Evolutionary conservation across 2,888 invertebrate species (phyloP).

Genomic region (Nemurella pictetii): DNA sequence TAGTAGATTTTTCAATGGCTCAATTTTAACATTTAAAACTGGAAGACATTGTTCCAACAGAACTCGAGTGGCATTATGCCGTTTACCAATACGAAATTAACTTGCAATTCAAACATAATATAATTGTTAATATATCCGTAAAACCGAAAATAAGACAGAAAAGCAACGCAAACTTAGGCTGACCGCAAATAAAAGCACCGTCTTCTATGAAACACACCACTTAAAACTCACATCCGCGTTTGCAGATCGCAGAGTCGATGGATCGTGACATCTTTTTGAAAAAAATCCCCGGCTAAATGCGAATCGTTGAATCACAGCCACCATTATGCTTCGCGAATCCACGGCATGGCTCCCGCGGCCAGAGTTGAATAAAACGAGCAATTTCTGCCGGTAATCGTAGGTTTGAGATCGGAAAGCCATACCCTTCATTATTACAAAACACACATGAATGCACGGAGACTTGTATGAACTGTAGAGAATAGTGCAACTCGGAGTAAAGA

Average conservation of each 20-base stretch:
- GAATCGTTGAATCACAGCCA: background rate
- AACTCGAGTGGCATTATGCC: too few species aligned
- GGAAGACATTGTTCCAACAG: too few species aligned
- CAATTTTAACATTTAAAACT: too few species aligned
- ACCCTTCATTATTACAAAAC: background rate
- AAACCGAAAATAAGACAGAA: background rate
- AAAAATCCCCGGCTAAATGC: background rate
- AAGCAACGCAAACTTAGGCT: background rate
- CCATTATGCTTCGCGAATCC: background rate
- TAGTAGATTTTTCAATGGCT: too few species aligned
- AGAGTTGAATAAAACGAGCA: background rate
- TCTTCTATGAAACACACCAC: background rate
- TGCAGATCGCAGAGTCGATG: background rate
- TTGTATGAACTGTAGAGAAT: too few species aligned
- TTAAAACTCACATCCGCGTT: background rate
- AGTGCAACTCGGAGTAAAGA: too few species aligned
- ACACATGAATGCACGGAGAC: background rate
- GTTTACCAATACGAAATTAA: too few species aligned
- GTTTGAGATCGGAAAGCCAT: background rate
- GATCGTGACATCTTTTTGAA: background rate
- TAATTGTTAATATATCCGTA: too few species aligned
- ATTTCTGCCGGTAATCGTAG: background rate
- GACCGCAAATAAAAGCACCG: background rate
- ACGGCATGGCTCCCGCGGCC: background rate
- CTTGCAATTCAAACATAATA: too few species aligned